These are phyloP conservation scores for Phalacrocorax aristotelis DNA, from an alignment of 2,113 vertebrate species.

Conservation along the genomic window DNA sequence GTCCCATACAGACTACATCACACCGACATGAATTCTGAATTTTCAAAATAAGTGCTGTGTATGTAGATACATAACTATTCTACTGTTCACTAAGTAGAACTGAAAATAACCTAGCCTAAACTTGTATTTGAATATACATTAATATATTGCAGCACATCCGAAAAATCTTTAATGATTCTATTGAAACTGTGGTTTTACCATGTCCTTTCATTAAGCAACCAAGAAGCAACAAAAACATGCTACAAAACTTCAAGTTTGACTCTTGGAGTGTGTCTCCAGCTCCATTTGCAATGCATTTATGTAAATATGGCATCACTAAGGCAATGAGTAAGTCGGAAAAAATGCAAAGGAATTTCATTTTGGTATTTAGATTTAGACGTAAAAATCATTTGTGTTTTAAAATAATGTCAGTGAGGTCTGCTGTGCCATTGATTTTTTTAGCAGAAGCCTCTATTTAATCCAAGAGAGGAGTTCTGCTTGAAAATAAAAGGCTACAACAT, in stretches of 20 bases:
- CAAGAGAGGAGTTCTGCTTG: not conserved
- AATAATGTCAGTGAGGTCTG: not conserved
- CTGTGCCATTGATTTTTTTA: not conserved
- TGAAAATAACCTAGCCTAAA: not conserved
- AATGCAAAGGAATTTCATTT: constrained; percentile 26
- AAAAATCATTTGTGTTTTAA: constrained; percentile 44
- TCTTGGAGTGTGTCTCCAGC: not conserved
- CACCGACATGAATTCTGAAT: not conserved
- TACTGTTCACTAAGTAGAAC: not conserved
- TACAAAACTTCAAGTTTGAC: not conserved
- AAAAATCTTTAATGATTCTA: not conserved
- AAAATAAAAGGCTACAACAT: not conserved
- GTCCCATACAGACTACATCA: not conserved
- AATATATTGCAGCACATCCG: not conserved
- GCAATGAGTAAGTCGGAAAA: not conserved
- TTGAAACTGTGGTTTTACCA: not conserved
- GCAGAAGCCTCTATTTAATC: constrained; percentile 2
- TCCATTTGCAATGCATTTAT: not conserved
- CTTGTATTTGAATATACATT: not conserved
- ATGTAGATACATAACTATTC: not conserved
- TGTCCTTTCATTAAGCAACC: not conserved
- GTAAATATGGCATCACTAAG: not conserved
- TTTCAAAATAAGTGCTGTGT: not conserved
- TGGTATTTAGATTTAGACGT: not conserved
- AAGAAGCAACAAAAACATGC: not conserved